phyloP scores from a whole-genome alignment of 2,113 vertebrate genomes.

The Oreochromis aureus region DNA sequence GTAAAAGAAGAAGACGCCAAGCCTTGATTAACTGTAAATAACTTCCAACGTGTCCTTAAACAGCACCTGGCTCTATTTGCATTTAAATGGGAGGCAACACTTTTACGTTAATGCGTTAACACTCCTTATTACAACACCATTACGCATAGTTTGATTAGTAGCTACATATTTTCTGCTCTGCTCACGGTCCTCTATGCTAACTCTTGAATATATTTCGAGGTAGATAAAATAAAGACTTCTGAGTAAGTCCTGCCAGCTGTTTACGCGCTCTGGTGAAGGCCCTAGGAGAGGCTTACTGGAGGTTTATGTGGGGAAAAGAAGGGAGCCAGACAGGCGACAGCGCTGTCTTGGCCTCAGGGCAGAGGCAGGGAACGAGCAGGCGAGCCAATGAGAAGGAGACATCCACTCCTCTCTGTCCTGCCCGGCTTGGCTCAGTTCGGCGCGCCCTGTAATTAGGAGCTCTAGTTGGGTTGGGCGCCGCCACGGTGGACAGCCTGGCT shows the following conservation, averaged over 20 bases:
- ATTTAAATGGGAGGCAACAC: constrained; percentile 14
- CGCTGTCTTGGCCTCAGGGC: constrained; percentile 51
- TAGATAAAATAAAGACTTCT: neutral
- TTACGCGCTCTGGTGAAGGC: neutral
- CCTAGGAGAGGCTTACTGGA: constrained; percentile 44
- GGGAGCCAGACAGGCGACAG: constrained; percentile 69
- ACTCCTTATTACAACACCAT: constrained; percentile 7
- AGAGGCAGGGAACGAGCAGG: constrained; percentile 28
- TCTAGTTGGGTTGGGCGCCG: constrained; percentile 60
- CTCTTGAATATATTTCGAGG: neutral
- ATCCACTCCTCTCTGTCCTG: constrained; percentile 44
- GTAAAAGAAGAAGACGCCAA: neutral
- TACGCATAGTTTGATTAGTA: neutral
- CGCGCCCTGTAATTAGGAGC: constrained; percentile 68
- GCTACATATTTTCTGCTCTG: neutral
- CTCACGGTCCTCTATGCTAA: neutral
- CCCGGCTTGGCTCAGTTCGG: constrained; percentile 52
- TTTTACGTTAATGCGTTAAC: constrained; percentile 10
- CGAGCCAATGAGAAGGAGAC: constrained; percentile 59
- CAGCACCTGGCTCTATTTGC: constrained; percentile 4
- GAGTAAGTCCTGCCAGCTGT: neutral
- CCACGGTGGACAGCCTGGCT: constrained; percentile 56
- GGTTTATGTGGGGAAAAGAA: constrained; percentile 60
- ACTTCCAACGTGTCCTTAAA: neutral
- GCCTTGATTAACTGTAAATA: constrained; percentile 21